Conservation (phyloP, 2,888 invertebrate genomes). For the Disparrhopalites patrizii region DNA sequence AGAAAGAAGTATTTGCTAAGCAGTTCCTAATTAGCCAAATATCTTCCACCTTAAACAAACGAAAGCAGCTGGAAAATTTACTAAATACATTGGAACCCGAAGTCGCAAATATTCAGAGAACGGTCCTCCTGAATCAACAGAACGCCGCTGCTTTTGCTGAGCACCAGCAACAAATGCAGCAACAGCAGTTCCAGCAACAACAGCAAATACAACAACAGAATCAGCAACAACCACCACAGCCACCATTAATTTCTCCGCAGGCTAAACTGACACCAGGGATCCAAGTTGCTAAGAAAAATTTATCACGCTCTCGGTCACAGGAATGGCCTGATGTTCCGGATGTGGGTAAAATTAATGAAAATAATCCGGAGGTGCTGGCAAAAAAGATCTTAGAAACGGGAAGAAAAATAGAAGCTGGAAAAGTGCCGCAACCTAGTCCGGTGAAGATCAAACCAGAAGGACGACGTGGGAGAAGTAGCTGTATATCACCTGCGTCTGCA, state of each 20-base stretch:
- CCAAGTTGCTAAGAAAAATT: conserved; percentile 36
- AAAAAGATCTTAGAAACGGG: conserved; percentile 87
- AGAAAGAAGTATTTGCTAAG: conserved; percentile 40
- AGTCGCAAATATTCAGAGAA: conserved; percentile 68
- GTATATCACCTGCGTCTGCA: conserved; percentile 32
- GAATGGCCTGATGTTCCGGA: conserved; percentile 88
- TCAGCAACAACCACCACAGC: conserved; percentile 21
- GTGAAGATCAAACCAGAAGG: conserved; percentile 10
- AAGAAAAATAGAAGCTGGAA: conserved; percentile 80
- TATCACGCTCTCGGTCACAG: conserved; percentile 66
- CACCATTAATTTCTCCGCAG: conserved; percentile 21
- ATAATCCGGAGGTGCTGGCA: conserved; percentile 83
- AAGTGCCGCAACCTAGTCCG: conserved; percentile 50
- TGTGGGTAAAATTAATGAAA: conserved; percentile 84
- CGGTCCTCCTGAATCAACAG: conserved; percentile 57
- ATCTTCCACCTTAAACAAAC: conserved; percentile 73
- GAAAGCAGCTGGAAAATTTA: conserved; percentile 78
- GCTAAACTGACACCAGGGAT: conserved; percentile 8
- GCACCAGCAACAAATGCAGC: conserved; percentile 36
- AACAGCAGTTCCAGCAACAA: conserved; percentile 11
- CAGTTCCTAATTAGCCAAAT: conserved; percentile 63
- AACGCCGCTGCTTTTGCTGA: conserved; percentile 9
- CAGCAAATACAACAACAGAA: conserved; percentile 19
- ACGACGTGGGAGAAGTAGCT: conserved; percentile 13
- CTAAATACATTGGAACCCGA: conserved; percentile 72